A percentile compares a stretch with the other conserved stretches of the same genome.
Evolutionary conservation across 2,797 vertebrate species (phyloP).

Genomic region (Alfaro cultratus): DNA sequence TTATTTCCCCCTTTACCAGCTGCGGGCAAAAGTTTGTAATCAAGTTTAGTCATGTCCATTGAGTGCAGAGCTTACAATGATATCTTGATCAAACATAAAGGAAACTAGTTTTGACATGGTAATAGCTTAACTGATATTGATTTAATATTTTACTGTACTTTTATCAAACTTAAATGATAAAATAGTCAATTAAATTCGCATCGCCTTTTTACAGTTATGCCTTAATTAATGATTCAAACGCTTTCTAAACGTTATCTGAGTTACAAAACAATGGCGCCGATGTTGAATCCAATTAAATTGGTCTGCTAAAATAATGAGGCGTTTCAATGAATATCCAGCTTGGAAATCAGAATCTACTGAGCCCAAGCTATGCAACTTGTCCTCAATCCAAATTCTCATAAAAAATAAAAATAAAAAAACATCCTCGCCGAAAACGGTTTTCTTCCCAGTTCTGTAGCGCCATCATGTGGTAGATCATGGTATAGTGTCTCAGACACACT

Average conservation of each 20-base stretch:
- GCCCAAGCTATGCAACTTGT: background rate
- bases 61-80: background rate
- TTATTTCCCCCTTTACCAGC: background rate
- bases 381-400: background rate
- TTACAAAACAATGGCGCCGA: background rate
- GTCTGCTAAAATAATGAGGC: background rate
- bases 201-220: background rate
- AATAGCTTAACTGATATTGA: background rate
- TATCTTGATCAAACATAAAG: background rate
- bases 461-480: slow-evolving; percentile 41
- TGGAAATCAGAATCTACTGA: background rate
- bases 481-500: background rate
- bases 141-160: background rate
- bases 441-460: slow-evolving; percentile 14
- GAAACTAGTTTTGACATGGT: background rate
- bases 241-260: background rate
- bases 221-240: background rate
- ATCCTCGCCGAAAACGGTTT: background rate
- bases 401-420: background rate
- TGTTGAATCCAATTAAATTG: background rate
- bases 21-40: background rate
- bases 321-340: background rate
- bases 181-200: background rate
- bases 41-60: background rate
- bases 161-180: background rate